Evolutionary conservation across 2,797 vertebrate species (phyloP).

Genomic region (Pangasius krempfi): DNA sequence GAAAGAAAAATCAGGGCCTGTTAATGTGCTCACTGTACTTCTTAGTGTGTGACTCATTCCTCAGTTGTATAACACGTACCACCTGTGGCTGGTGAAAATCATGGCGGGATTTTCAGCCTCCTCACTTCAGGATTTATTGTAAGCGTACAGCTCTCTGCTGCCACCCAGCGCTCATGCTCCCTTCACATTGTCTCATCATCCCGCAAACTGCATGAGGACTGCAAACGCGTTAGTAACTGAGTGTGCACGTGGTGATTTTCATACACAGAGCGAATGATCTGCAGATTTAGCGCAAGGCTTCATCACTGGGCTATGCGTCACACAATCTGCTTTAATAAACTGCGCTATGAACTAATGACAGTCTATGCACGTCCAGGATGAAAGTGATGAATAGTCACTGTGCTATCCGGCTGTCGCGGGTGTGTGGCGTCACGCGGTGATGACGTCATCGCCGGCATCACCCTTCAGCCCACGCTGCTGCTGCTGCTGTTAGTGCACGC

Average conservation of each 20-base stretch:
- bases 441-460: conserved; percentile 15
- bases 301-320: too few relatives aligned
- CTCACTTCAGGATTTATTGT: conserved; percentile 14
- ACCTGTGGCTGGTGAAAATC: conserved; percentile 37
- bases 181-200: neutral
- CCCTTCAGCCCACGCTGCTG: conserved; percentile 13
- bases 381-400: neutral
- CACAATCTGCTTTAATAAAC: neutral
- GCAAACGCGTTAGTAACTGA: neutral
- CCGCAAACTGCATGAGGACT: neutral
- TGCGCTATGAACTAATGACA: neutral
- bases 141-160: conserved; percentile 36
- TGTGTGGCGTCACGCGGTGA: neutral
- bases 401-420: neutral
- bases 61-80: conserved; percentile 43
- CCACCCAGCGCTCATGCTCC: conserved; percentile 4
- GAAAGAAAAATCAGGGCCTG: neutral
- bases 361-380: neutral
- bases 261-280: neutral
- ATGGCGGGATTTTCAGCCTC: conserved; percentile 26
- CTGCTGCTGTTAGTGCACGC: neutral
- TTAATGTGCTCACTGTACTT: conserved; percentile 15
- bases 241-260: neutral
- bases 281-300: neutral
- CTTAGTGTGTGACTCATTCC: conserved; percentile 39